phyloP scores from a whole-genome alignment of 1,140 invertebrate species.

The Drosophila pandora region DNA sequence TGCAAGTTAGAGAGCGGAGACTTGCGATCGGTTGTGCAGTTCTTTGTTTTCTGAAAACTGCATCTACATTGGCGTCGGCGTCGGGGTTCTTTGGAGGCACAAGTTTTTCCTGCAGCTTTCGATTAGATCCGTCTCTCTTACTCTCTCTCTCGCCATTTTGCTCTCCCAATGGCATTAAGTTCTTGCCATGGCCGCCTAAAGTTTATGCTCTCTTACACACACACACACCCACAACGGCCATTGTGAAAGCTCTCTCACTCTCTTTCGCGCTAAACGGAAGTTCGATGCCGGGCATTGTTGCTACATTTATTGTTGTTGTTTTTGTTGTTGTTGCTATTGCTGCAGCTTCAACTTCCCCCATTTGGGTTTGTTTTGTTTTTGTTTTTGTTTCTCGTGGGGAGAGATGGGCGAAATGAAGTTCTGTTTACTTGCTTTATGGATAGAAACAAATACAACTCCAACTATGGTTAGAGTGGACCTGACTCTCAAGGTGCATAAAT shows the following conservation, averaged over 20 bases:
- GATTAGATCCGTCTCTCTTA: slow-evolving; percentile 62
- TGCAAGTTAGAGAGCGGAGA: slow-evolving; percentile 7
- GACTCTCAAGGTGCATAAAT: neutral
- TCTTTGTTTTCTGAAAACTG: slow-evolving; percentile 75
- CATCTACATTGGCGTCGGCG: slow-evolving; percentile 46
- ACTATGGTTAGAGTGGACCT: slow-evolving; percentile 29
- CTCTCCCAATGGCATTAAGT: slow-evolving; percentile 2
- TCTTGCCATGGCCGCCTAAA: neutral
- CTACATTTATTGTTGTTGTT: slow-evolving; percentile 29
- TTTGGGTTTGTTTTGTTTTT: slow-evolving; percentile 11
- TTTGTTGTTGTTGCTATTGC: slow-evolving; percentile 21
- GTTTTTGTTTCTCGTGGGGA: slow-evolving; percentile 12
- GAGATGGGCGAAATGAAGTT: slow-evolving; percentile 14
- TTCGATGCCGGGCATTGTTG: slow-evolving; percentile 42
- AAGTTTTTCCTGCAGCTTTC: slow-evolving; percentile 66
- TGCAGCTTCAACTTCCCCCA: slow-evolving; percentile 35
- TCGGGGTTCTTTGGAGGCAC: slow-evolving; percentile 28
- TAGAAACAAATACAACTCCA: slow-evolving; percentile 6
- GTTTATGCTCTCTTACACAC: neutral
- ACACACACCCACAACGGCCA: neutral
- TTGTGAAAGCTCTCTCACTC: slow-evolving; percentile 1
- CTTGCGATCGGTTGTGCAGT: slow-evolving; percentile 66
- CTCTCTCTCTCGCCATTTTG: neutral
- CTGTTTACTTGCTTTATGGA: slow-evolving; percentile 41
- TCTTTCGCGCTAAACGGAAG: slow-evolving; percentile 57